These are phyloP conservation scores for Leucophenga montana DNA, from an alignment of 2,888 invertebrate species.

Conservation along the genomic window DNA sequence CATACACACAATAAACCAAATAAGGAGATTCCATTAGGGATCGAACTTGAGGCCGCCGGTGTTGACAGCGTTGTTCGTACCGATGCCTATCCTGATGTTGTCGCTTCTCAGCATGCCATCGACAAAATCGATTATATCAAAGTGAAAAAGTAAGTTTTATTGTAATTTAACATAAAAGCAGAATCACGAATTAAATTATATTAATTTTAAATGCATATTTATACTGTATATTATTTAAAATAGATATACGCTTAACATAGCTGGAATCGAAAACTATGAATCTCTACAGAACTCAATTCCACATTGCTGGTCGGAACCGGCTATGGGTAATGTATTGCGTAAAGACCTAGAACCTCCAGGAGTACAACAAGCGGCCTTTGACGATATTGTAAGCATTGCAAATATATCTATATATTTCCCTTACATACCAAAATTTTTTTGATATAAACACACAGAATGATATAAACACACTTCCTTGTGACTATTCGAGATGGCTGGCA, in stretches of 20 bases:
- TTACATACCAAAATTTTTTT: neutral
- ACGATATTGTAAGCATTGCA: slow-evolving; percentile 76
- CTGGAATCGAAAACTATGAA: slow-evolving; percentile 85
- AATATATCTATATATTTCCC: neutral
- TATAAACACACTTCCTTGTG: no score
- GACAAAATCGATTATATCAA: slow-evolving; percentile 21
- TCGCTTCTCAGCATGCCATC: no score
- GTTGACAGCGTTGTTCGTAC: slow-evolving; percentile 34
- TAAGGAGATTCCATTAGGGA: slow-evolving; percentile 38
- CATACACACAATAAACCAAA: slow-evolving; percentile 19
- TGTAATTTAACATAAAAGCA: neutral
- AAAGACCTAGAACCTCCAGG: slow-evolving; percentile 84
- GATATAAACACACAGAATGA: no score
- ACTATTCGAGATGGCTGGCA: no score
- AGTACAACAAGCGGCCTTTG: slow-evolving; percentile 90
- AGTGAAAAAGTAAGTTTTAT: slow-evolving; percentile 49
- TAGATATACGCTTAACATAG: slow-evolving; percentile 82
- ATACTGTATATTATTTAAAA: slow-evolving; percentile 48
- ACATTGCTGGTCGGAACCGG: slow-evolving; percentile 85
- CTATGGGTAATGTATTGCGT: slow-evolving; percentile 76
- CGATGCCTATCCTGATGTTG: slow-evolving; percentile 14
- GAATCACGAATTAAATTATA: neutral
- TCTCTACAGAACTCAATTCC: slow-evolving; percentile 80
- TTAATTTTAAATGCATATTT: neutral
- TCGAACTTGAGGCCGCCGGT: slow-evolving; percentile 40